Conservation (phyloP, 1,140 invertebrate genomes). For the Planococcus citri region DNA sequence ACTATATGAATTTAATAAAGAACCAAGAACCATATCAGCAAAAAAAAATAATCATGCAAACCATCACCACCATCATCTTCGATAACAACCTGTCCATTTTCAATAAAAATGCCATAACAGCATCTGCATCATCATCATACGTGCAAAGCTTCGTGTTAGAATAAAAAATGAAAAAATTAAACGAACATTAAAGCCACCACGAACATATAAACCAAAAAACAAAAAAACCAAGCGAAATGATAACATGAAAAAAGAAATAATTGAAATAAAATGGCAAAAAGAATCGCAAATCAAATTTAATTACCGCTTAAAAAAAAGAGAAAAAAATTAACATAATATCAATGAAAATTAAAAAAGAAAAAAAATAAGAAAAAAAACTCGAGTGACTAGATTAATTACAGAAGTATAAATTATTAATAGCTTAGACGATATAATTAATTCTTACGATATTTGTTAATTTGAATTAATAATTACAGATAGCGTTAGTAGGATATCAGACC, state of each 20-base stretch:
- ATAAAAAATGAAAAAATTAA: background rate
- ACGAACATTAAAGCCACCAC: background rate
- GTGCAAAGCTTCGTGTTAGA: background rate
- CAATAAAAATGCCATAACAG: no score
- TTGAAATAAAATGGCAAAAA: conserved; percentile 14
- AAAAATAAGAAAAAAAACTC: conserved; percentile 8
- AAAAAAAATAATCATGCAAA: no score
- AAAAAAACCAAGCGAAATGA: background rate
- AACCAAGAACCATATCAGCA: no score
- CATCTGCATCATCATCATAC: no score
- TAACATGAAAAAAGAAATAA: background rate
- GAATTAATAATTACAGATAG: conserved; percentile 8
- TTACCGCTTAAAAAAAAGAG: conserved; percentile 10
- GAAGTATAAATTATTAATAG: conserved; percentile 18
- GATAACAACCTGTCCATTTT: no score
- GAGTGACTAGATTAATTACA: conserved; percentile 16
- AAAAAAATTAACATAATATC: conserved; percentile 14
- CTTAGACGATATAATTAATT: conserved; percentile 15
- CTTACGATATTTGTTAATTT: conserved; percentile 6
- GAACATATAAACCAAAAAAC: background rate
- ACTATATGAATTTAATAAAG: no score
- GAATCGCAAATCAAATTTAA: conserved; percentile 20
- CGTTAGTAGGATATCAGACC: conserved; percentile 19
- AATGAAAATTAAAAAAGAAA: conserved; percentile 12
- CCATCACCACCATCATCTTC: background rate